Percentiles rank a stretch among this genome's conserved stretches.
Evolutionary conservation across 2,113 vertebrate genomes (phyloP).

Genomic region (Pleuronectes platessa): DNA sequence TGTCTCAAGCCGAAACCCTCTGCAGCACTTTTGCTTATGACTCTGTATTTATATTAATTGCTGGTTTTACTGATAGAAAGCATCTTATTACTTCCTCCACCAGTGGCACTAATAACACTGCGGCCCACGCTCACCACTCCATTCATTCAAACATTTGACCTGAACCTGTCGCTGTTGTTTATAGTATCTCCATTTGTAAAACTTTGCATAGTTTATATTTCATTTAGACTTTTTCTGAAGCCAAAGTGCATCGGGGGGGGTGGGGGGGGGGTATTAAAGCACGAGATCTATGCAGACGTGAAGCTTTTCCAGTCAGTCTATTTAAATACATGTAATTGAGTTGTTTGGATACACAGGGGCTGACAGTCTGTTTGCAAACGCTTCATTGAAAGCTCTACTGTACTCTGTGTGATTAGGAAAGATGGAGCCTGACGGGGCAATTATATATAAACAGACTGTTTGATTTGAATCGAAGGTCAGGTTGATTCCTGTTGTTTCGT

Average conservation of each 20-base stretch:
- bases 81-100: no score
- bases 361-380: conserved; percentile 22
- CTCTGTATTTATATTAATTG: background rate
- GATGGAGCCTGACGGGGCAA: conserved; percentile 27
- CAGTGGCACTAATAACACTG: no score
- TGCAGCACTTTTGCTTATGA: no score
- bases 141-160: conserved; percentile 6
- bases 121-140: background rate
- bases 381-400: conserved; percentile 27
- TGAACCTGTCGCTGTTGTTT: conserved; percentile 23
- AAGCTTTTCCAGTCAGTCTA: background rate
- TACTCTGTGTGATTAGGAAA: conserved; percentile 33
- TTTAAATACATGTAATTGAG: conserved; percentile 7
- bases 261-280: no score
- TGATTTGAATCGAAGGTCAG: conserved; percentile 58
- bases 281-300: background rate
- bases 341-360: background rate
- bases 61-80: background rate
- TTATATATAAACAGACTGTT: conserved; percentile 54
- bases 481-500: conserved; percentile 41
- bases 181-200: conserved; percentile 34
- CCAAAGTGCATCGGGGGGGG: background rate
- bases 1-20: no score
- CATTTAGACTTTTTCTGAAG: conserved; percentile 8
- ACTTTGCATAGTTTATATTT: conserved; percentile 16